These are phyloP conservation scores for Sylvilagus floridanus DNA, from an alignment of 2,797 vertebrate species.

Conservation along the genomic window DNA sequence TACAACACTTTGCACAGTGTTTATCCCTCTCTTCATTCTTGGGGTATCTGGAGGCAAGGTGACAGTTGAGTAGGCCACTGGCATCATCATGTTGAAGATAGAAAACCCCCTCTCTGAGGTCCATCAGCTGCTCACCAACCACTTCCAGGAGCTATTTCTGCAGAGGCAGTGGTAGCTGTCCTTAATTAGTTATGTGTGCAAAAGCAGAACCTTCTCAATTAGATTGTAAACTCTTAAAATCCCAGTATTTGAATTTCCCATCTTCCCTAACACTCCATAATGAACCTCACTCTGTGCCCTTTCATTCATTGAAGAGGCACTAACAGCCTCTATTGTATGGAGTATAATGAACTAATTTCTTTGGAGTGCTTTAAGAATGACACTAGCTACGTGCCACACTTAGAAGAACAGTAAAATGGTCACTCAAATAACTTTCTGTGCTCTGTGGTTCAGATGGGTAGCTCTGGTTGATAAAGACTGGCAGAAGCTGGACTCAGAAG, in stretches of 20 bases:
- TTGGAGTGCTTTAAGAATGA: neutral
- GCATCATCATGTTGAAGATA: fast-evolving
- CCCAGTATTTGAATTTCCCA: neutral
- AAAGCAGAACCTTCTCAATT: neutral
- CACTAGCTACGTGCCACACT: neutral
- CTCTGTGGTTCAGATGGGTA: neutral
- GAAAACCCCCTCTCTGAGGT: neutral
- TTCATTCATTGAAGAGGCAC: neutral
- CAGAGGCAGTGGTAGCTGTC: neutral
- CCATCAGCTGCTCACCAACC: too few species aligned
- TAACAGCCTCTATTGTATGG: neutral
- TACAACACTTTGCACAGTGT: neutral
- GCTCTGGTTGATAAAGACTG: neutral
- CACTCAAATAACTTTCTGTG: neutral
- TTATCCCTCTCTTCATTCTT: neutral
- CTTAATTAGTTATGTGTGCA: neutral
- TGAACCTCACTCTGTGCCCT: neutral
- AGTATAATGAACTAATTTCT: neutral
- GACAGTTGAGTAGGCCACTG: neutral
- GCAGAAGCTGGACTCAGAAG: neutral
- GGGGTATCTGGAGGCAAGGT: neutral
- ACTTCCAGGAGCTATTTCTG: neutral
- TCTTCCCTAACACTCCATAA: neutral
- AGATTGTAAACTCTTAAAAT: neutral
- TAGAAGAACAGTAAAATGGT: neutral